A percentile compares a stretch with the other conserved stretches of the same genome.
These are phyloP conservation scores for Notodromas monacha DNA, from an alignment of 2,888 invertebrate genomes.

Conservation along the genomic window DNA sequence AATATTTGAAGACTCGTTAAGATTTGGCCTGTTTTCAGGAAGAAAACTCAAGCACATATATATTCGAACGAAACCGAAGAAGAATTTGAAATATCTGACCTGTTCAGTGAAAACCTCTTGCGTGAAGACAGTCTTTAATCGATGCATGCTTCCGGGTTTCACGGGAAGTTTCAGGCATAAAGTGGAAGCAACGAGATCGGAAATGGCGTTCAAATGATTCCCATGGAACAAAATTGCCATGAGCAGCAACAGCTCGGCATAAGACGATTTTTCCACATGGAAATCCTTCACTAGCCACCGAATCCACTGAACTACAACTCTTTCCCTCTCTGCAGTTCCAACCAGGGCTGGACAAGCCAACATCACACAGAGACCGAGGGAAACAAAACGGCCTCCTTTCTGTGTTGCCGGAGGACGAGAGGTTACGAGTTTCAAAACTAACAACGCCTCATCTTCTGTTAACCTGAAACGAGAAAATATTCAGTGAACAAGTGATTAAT, in stretches of 20 bases:
- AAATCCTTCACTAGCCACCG: conserved; percentile 50
- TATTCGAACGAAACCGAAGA: no score
- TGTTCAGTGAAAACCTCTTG: conserved; percentile 91
- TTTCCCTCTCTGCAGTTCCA: conserved; percentile 39
- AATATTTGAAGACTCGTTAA: no score
- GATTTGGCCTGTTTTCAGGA: no score
- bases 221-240: conserved; percentile 93
- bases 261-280: conserved; percentile 21
- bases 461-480: conserved; percentile 24
- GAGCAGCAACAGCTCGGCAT: conserved; percentile 73
- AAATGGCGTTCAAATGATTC: conserved; percentile 65
- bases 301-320: conserved; percentile 52
- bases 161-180: conserved; percentile 77
- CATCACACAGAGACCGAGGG: conserved; percentile 66
- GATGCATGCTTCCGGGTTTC: conserved; percentile 46
- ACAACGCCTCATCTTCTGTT: conserved; percentile 61
- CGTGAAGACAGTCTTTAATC: conserved; percentile 72
- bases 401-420: conserved; percentile 61
- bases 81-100: conserved; percentile 17
- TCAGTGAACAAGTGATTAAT: conserved; percentile 6
- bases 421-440: conserved; percentile 49
- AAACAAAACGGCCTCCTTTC: conserved; percentile 67
- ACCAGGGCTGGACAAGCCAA: conserved; percentile 68
- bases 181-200: conserved; percentile 69
- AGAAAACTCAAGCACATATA: no score